Evolutionary conservation across 2,888 invertebrate genomes (phyloP).

Genomic region (Uloborus plumipes): DNA sequence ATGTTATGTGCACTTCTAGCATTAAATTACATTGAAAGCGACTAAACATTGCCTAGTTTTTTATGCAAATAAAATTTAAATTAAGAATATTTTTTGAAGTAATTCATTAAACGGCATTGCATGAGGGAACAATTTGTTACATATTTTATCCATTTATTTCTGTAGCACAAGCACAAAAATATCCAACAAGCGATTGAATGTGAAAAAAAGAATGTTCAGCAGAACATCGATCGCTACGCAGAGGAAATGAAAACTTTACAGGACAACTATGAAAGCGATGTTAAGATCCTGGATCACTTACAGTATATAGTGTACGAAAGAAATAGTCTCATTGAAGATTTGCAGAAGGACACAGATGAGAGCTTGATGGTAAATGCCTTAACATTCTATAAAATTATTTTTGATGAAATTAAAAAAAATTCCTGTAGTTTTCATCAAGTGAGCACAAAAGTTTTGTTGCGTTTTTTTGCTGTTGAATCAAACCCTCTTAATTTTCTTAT

Average conservation of each 20-base stretch:
- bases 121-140: not conserved
- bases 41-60: too few relatives aligned
- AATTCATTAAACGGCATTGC: too few relatives aligned
- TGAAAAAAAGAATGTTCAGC: slow-evolving; percentile 20
- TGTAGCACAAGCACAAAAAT: slow-evolving; percentile 19
- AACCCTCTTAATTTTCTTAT: too few relatives aligned
- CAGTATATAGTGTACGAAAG: slow-evolving; percentile 21
- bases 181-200: slow-evolving; percentile 39
- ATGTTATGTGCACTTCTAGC: too few relatives aligned
- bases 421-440: too few relatives aligned
- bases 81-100: too few relatives aligned
- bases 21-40: too few relatives aligned
- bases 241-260: slow-evolving; percentile 8
- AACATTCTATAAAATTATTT: not conserved
- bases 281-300: slow-evolving; percentile 9
- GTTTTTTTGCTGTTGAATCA: too few relatives aligned
- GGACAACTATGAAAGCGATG: slow-evolving; percentile 1
- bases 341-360: not conserved
- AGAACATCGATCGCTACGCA: slow-evolving; percentile 18
- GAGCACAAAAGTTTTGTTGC: not conserved
- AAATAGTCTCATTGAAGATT: not conserved
- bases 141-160: not conserved
- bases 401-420: too few relatives aligned
- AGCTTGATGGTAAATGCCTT: not conserved
- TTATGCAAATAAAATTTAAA: too few relatives aligned